phyloP scores from a whole-genome alignment of 2,113 vertebrate species.

The Zapornia atra region DNA sequence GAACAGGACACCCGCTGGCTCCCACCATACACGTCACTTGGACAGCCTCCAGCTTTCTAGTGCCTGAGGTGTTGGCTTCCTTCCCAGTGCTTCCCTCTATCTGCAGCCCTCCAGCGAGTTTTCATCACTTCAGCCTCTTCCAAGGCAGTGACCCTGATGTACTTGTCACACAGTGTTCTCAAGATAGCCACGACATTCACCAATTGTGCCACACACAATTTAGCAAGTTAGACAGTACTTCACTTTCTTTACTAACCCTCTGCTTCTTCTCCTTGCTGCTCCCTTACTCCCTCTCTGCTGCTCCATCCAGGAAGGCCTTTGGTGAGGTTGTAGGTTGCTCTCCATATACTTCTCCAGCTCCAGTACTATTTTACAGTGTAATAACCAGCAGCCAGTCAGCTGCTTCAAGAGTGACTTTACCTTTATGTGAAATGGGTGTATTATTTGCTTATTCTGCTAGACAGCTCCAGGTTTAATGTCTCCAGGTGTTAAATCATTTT shows the following conservation, averaged over 20 bases:
- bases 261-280: background rate
- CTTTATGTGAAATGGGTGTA: background rate
- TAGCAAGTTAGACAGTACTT: background rate
- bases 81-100: slow-evolving; percentile 15
- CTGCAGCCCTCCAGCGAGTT: slow-evolving; percentile 31
- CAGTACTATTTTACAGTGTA: background rate
- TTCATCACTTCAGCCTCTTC: slow-evolving; percentile 36
- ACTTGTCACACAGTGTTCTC: background rate
- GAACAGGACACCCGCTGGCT: slow-evolving; percentile 18
- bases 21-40: background rate
- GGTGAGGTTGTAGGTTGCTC: background rate
- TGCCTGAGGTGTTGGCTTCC: slow-evolving; percentile 27
- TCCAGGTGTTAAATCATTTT: background rate
- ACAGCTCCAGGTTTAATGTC: background rate
- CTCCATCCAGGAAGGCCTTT: background rate
- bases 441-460: background rate
- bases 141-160: background rate
- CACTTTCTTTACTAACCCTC: background rate
- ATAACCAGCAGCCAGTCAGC: background rate
- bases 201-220: background rate
- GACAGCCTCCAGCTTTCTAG: slow-evolving; percentile 40
- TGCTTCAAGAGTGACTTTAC: background rate
- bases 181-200: background rate
- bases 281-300: background rate
- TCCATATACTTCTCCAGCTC: background rate